Base-by-base conservation (phyloP, 30 jellyfish, hydroid and myxozoan species). In the Turritopsis dohrnii region DNA sequence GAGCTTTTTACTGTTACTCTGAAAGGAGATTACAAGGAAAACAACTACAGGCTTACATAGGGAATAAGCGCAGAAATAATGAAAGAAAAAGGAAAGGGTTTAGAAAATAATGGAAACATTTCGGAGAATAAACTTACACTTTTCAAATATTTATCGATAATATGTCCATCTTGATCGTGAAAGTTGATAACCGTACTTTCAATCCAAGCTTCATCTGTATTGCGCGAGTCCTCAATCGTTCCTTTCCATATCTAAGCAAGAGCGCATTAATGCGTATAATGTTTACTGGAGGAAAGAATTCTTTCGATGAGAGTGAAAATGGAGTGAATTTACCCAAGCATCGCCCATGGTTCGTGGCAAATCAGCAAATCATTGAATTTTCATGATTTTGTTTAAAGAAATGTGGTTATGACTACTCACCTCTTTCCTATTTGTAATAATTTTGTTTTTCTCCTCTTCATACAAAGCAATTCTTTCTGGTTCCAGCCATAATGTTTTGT, bases 151-250 rank as follows among this genome's bases (percentile, higher is more conserved):
- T 82, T 31, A 28, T 82, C 60, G 16, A 90, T 84, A 29, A 83
- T 28, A 18, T 25, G 60, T 21, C 89, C 96, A 66, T 77, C 84
- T 21, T 89, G 91, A 75, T 83, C 91, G 71, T 89, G 96, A 79
- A 28, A 89, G 31, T 89, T 89, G 1, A 89, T 80, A 18, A 89
- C 85, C 22, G 22, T 80, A 30, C 85, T 83, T 66, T 89, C 96
- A 54, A 89, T 80, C 96, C 96, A 89, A 1, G 96, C 85, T 66
- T 89, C 84, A 25, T 89, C 96, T 8, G 96, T 83, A 52, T 89
- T 89, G 31, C 96, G 86, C 20, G 90, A 16, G 74, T 89, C 96
- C 65, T 83, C 92, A 74, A 83, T 69, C 8, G 77, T 17, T n/a
- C 77, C 77, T 23, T 69, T 69, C 22, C 16, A 69, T 69, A 69